Percentiles rank a stretch among this genome's conserved stretches.
phyloP scores from a whole-genome alignment of 2,888 invertebrate species.

The Drosophila pullipes region DNA sequence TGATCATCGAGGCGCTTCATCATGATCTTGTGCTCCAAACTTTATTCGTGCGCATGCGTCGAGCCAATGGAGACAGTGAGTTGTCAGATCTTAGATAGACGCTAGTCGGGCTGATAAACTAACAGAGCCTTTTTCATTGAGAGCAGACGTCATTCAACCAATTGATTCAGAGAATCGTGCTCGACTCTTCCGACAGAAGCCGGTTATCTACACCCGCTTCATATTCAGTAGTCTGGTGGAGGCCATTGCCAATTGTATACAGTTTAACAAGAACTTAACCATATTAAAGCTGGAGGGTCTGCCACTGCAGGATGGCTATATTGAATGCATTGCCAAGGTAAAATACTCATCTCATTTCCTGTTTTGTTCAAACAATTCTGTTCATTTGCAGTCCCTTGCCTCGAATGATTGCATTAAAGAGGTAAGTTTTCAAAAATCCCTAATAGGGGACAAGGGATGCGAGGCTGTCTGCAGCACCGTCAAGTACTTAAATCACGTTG shows the following conservation, averaged over 20 bases:
- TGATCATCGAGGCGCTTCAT: conserved; percentile 90
- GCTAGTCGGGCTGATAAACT: not conserved
- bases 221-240: conserved; percentile 89
- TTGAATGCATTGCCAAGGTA: conserved; percentile 88
- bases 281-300: conserved; percentile 90
- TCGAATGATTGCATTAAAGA: conserved; percentile 89
- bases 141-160: conserved; percentile 70
- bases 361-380: not conserved
- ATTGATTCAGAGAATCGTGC: conserved; percentile 88
- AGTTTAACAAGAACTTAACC: conserved; percentile 88
- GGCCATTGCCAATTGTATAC: conserved; percentile 88
- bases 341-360: not conserved
- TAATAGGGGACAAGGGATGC: conserved; percentile 91
- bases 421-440: conserved; percentile 89
- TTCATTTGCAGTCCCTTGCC: conserved; percentile 86
- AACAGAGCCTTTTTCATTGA: not conserved
- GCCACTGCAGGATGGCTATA: conserved; percentile 89
- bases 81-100: not conserved
- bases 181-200: conserved; percentile 88
- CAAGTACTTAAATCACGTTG: conserved; percentile 89
- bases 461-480: conserved; percentile 89
- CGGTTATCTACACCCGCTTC: conserved; percentile 90
- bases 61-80: conserved; percentile 81
- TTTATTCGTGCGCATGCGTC: conserved; percentile 89
- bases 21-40: conserved; percentile 90